Conservation (phyloP, 1,140 invertebrate genomes). For the Drosophila chauvacae region DNA sequence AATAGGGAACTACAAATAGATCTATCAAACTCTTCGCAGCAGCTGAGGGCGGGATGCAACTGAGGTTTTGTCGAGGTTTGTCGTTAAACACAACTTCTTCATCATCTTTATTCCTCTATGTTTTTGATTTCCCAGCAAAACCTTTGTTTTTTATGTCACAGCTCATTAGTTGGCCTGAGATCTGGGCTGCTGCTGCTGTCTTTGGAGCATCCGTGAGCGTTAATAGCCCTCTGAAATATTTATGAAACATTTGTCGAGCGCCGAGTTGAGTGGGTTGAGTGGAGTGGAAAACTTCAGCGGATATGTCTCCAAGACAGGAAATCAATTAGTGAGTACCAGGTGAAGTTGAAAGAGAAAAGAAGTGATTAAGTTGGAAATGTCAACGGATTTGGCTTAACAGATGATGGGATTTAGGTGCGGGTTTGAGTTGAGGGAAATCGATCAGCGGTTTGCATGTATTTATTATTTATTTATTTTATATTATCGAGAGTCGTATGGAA, state of each 20-base stretch:
- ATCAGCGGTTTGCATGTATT: not conserved
- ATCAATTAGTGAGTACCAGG: constrained; percentile 44
- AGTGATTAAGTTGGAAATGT: constrained; percentile 25
- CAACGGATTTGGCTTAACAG: constrained; percentile 21
- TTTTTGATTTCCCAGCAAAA: constrained; percentile 45
- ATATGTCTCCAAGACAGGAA: constrained; percentile 52
- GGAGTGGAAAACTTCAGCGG: constrained; percentile 12
- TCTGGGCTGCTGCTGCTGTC: constrained; percentile 13
- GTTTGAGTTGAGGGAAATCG: not conserved
- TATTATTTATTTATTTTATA: not conserved
- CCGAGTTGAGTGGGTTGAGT: constrained; percentile 22
- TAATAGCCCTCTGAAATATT: constrained; percentile 65
- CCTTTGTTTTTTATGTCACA: constrained; percentile 73
- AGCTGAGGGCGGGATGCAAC: constrained; percentile 45
- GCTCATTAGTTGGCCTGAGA: constrained; percentile 63
- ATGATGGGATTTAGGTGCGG: constrained; percentile 5
- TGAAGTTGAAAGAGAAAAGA: constrained; percentile 14
- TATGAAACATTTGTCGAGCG: constrained; percentile 61
- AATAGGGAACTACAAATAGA: constrained; percentile 71
- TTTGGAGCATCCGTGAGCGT: constrained; percentile 52
- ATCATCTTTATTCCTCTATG: constrained; percentile 27
- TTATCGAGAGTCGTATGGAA: not conserved
- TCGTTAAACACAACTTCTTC: constrained; percentile 58
- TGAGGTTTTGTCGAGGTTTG: constrained; percentile 65
- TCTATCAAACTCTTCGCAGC: constrained; percentile 73